Evolutionary conservation across 2,113 vertebrate genomes (phyloP).

Genomic region (Serinus canaria): DNA sequence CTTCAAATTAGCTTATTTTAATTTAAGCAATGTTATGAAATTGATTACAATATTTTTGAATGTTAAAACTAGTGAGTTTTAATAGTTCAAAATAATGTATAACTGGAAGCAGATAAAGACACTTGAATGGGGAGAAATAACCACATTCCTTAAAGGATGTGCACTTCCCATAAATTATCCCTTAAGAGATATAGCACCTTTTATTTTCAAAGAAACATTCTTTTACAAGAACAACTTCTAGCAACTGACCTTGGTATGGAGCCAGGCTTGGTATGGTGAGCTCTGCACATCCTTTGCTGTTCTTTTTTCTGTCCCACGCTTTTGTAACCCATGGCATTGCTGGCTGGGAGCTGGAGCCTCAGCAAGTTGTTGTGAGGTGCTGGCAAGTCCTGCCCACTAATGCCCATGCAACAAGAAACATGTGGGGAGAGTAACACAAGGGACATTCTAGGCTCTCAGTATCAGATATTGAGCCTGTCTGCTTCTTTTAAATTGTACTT

Average conservation of each 20-base stretch:
- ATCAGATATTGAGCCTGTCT: background rate
- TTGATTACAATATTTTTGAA: background rate
- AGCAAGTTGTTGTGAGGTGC: background rate
- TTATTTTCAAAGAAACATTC: background rate
- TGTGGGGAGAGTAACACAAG: background rate
- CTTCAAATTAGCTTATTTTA: background rate
- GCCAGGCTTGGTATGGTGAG: background rate
- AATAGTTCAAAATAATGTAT: background rate
- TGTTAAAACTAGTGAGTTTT: background rate
- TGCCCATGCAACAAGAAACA: background rate
- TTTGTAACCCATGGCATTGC: background rate
- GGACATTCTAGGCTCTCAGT: background rate
- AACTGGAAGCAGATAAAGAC: background rate
- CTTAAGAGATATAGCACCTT: background rate
- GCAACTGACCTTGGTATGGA: background rate
- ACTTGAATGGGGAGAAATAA: background rate
- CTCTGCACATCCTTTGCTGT: background rate
- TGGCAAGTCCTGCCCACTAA: background rate
- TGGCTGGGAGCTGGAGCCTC: background rate
- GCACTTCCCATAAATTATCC: background rate
- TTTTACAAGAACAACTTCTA: background rate
- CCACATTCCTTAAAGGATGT: background rate
- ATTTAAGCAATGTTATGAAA: background rate
- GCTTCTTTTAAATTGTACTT: background rate
- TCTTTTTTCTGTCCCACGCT: background rate